phyloP scores from a whole-genome alignment of 2,113 vertebrate species.

The Poeciliopsis turrubarensis region DNA sequence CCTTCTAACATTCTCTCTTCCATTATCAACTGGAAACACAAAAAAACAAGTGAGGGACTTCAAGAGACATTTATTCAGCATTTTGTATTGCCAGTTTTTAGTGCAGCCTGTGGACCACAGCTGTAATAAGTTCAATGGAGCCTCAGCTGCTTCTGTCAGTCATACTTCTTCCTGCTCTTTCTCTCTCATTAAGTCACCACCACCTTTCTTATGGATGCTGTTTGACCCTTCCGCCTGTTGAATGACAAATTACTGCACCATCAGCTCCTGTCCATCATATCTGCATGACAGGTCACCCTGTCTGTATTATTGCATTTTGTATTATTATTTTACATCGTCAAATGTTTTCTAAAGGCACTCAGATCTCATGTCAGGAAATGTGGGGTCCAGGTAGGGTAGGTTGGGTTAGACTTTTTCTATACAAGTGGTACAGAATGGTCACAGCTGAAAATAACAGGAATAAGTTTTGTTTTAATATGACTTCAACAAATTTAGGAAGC shows the following conservation, averaged over 20 bases:
- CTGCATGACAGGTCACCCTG: constrained; percentile 27
- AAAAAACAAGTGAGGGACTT: constrained; percentile 5
- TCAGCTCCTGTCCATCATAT: constrained; percentile 50
- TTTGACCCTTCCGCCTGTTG: constrained; percentile 45
- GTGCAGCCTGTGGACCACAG: constrained; percentile 16
- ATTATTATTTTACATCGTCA: no score
- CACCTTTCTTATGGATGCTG: constrained; percentile 31
- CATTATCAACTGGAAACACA: constrained; percentile 4
- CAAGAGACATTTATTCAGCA: not conserved
- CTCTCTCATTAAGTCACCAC: constrained; percentile 17
- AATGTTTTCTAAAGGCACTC: not conserved
- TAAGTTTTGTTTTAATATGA: no score
- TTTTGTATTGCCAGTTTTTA: constrained; percentile 14
- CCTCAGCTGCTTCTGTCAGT: constrained; percentile 61
- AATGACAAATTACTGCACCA: constrained; percentile 43
- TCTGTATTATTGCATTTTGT: not conserved
- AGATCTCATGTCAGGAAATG: not conserved
- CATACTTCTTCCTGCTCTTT: constrained; percentile 12
- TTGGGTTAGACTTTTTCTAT: no score
- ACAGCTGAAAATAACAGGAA: no score
- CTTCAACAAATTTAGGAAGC: no score
- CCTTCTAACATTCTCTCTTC: constrained; percentile 35
- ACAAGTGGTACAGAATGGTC: no score
- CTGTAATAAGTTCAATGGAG: constrained; percentile 42
- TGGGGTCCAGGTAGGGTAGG: no score